Conservation (phyloP, 2,113 vertebrate genomes). For the Pristiophorus japonicus region DNA sequence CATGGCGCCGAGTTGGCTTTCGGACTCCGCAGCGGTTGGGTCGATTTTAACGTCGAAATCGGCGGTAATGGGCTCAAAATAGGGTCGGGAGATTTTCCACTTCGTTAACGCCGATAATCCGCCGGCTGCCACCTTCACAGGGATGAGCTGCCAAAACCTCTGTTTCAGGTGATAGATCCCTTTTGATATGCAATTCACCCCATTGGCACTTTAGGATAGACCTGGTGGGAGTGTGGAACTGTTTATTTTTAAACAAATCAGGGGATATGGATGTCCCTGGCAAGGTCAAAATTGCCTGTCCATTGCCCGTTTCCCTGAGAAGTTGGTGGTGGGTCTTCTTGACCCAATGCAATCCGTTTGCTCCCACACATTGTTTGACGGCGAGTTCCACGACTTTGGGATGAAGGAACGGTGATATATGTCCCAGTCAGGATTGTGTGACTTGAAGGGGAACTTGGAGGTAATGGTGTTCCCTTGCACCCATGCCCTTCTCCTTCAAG, state of each 20-base stretch:
- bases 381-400: not conserved
- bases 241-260: not conserved
- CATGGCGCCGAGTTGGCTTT: slow-evolving; percentile 4
- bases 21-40: not conserved
- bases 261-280: not conserved
- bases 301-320: not conserved
- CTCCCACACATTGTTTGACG: not conserved
- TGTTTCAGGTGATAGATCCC: not conserved
- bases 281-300: not conserved
- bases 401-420: not conserved
- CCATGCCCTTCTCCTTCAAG: not conserved
- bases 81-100: not conserved
- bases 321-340: not conserved
- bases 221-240: not conserved
- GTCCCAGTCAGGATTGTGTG: not conserved
- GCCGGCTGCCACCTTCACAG: too few relatives aligned
- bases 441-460: not conserved
- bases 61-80: not conserved
- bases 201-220: not conserved
- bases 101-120: not conserved
- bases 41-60: not conserved
- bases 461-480: not conserved
- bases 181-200: not conserved
- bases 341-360: not conserved
- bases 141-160: not conserved